Percentiles rank a stretch among this genome's conserved stretches.
Conservation (phyloP, 1,140 invertebrate species). For the Bombus huntii region DNA sequence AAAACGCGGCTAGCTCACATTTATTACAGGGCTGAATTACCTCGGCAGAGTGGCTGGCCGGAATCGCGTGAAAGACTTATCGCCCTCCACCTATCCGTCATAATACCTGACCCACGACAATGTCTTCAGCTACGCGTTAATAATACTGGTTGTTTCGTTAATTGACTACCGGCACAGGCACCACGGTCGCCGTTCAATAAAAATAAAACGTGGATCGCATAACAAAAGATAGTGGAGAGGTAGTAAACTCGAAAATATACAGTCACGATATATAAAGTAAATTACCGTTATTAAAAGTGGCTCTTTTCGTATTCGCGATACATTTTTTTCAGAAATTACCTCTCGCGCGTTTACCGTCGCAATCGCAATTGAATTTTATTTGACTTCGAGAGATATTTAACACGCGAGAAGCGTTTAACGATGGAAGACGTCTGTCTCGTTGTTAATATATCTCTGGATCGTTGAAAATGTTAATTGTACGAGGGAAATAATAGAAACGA, state of each 20-base stretch:
- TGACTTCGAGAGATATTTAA: background rate
- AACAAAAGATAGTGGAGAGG: background rate
- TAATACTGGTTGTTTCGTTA: conserved; percentile 40
- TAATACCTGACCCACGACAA: conserved; percentile 46
- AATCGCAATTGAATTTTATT: background rate
- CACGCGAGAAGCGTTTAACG: background rate
- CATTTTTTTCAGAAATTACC: background rate
- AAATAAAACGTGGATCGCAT: background rate
- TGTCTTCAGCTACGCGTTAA: conserved; percentile 29
- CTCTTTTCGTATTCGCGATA: background rate
- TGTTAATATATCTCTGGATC: background rate
- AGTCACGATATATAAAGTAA: background rate
- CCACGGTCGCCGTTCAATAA: background rate
- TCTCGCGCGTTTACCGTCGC: background rate
- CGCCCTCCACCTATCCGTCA: conserved; percentile 33
- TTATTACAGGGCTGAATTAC: conserved; percentile 73
- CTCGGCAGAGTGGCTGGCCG: conserved; percentile 31
- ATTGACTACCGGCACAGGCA: background rate
- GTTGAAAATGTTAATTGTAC: conserved; percentile 2
- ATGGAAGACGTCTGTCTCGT: background rate
- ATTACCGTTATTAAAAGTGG: background rate
- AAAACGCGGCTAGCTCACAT: conserved; percentile 44
- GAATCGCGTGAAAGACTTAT: conserved; percentile 55
- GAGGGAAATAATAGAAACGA: background rate
- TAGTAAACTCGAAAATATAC: background rate